Base-by-base conservation (phyloP, 2,888 invertebrate species). In the Cryptocheilus praepositus region DNA sequence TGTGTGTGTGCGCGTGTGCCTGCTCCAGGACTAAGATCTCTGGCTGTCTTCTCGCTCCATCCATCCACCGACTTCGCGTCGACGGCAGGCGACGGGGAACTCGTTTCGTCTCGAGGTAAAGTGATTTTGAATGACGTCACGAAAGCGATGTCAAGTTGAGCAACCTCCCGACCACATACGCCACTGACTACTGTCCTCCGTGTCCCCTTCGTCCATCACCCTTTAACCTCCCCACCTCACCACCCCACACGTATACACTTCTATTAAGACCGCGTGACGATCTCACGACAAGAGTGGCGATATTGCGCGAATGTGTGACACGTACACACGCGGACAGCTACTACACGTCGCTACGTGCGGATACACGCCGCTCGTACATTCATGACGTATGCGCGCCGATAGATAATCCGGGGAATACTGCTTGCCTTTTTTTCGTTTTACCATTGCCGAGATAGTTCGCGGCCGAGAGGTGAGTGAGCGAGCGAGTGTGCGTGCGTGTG, bases 81-180 rank as follows among this genome's bases (percentile, higher is more conserved):
- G 21, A 61, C 64, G 61, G 51, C 51, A 49, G 49, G 64, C 60
- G 65, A 61, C 73, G 8, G 62, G 67, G 25, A 61, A 58, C 54
- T 69, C 56, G 51, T 67, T 67, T 75, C 75, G 70, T 66, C 44
- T 77, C 68, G 75, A 83, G 83, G 83, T 83, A 83, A 83, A 80
- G 79, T 81, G 76, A 81, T 81, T 81, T 79, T 73, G 59, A 64
- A 67, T 80, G 80, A 79, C 77, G 78, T 80, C 76, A 74, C 58
- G 63, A 54, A 54, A 61, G 64, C 70, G 80, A 79, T 76, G 80
- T 80, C 80, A 80, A 83, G 82, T 83, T 82, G 81, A 83, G 81
- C 82, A 83, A 83, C 80, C 82, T 82, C 80, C 70, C 70, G 70
- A 70, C 70, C 74, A 73, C 72, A 58, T 69, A 66, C 73, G 68